Evolutionary conservation across 2,113 vertebrate genomes (phyloP), one percentile per base, ranked within the genome.

Genomic region (Lutjanus erythropterus): DNA sequence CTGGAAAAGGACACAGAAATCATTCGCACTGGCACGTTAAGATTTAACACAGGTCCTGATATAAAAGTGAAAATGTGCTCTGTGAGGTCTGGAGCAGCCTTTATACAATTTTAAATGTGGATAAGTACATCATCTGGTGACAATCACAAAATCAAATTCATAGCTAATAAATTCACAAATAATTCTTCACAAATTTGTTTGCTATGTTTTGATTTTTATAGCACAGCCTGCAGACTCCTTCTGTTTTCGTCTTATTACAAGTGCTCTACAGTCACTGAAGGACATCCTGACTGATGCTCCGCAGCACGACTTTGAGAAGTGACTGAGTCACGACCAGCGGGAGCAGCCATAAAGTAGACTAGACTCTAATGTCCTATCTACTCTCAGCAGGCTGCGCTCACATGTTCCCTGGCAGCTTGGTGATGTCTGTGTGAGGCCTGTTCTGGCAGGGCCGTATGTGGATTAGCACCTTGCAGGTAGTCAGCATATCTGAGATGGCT

Each of bases 401-500:
- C 75, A 50, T 78, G 72, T 50, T 86, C 35, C 68, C 81, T 83
- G 73, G 71, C 89, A 87, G 78, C 59, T 71, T 21, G 33, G 71
- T 49, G 73, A 37, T 74, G 83, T 70, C 78, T 86, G 72, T 67
- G 76, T 86, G 84, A 81, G 78, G 80, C 75, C 84, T 25, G 78
- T 29, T 67, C 79, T 88, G 89, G 84, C 65, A 59, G 65, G 59
- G 68, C 5, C 0, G 46, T n/a, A n/a, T 60, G 75, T 64, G 85
- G 82, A 89, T 93, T 89, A 90, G 80, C 90, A 95, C 95, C 94
- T 94, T 93, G 90, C 91, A 90, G 77, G 98, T 96, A 23, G 90
- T 95, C 78, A 99, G 92, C 98, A 99, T 99, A 89, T 99, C 98
- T 0, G 96, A 91, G 42, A 99, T 96, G 15, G 97, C 98, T 93